Percentiles rank a stretch among this genome's conserved stretches.
These are phyloP conservation scores for Callocephalon fimbriatum DNA, from an alignment of 2,113 vertebrate genomes.

Conservation along the genomic window DNA sequence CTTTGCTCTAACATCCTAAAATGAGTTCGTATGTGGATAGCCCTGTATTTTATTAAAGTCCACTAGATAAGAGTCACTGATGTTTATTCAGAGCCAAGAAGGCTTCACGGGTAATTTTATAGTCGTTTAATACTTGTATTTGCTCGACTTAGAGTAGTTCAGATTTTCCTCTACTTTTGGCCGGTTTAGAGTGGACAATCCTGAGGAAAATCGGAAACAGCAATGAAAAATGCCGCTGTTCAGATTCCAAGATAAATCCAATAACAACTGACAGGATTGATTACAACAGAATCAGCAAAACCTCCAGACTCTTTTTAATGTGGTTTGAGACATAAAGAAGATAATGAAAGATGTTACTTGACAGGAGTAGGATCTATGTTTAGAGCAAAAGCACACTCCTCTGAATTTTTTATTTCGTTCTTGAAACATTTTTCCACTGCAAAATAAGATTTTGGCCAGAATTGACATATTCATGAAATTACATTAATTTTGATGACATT, in stretches of 20 bases:
- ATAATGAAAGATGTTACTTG: conserved; percentile 77
- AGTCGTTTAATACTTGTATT: background rate
- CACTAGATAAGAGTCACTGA: background rate
- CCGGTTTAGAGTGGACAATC: conserved; percentile 1
- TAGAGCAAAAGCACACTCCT: conserved; percentile 32
- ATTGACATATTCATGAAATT: background rate
- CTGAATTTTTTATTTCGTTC: background rate
- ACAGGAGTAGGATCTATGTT: conserved; percentile 71
- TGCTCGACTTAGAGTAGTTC: background rate
- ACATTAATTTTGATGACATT: conserved; percentile 25
- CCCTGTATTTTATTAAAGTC: background rate
- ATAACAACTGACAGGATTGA: conserved; percentile 79
- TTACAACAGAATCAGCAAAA: conserved; percentile 71
- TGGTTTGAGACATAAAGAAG: conserved; percentile 72
- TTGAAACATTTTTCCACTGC: conserved; percentile 1
- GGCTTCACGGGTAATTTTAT: background rate
- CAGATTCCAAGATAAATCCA: conserved; percentile 73
- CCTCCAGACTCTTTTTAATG: conserved; percentile 71
- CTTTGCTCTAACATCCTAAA: background rate
- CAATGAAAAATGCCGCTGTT: conserved; percentile 73
- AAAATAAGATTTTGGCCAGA: conserved; percentile 6
- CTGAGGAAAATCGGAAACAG: conserved; percentile 67
- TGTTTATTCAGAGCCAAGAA: background rate
- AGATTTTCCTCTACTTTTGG: background rate
- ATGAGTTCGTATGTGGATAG: background rate